phyloP scores from a whole-genome alignment of 2,797 vertebrate species.

The Mormyrus proboscirostris region DNA sequence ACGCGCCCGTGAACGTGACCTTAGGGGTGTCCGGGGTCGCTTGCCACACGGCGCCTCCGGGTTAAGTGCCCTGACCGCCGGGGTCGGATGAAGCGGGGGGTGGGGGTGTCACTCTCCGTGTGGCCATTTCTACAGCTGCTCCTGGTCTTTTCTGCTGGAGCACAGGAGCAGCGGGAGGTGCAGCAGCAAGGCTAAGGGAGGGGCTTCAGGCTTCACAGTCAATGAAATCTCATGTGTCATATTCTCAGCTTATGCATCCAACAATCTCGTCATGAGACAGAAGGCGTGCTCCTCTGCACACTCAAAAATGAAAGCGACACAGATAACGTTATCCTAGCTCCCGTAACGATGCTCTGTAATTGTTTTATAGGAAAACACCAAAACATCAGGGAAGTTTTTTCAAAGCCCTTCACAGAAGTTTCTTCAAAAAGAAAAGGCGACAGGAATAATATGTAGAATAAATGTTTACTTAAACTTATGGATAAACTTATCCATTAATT shows the following conservation, averaged over 20 bases:
- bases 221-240: background rate
- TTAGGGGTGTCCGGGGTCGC: background rate
- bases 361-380: background rate
- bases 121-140: background rate
- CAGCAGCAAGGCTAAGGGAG: background rate
- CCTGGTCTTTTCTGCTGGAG: background rate
- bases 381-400: background rate
- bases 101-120: background rate
- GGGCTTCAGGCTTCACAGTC: background rate
- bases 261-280: background rate
- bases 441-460: background rate
- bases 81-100: background rate
- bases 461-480: background rate
- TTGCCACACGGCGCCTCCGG: background rate
- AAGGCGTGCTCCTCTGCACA: background rate
- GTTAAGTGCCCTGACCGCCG: background rate
- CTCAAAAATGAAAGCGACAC: background rate
- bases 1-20: conserved; percentile 6
- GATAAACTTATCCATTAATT: background rate
- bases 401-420: background rate
- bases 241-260: background rate
- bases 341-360: background rate
- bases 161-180: background rate
- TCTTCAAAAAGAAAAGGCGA: background rate
- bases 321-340: background rate